These are phyloP conservation scores for Mormyrus iriodes DNA, from an alignment of 2,113 vertebrate genomes.

Conservation along the genomic window DNA sequence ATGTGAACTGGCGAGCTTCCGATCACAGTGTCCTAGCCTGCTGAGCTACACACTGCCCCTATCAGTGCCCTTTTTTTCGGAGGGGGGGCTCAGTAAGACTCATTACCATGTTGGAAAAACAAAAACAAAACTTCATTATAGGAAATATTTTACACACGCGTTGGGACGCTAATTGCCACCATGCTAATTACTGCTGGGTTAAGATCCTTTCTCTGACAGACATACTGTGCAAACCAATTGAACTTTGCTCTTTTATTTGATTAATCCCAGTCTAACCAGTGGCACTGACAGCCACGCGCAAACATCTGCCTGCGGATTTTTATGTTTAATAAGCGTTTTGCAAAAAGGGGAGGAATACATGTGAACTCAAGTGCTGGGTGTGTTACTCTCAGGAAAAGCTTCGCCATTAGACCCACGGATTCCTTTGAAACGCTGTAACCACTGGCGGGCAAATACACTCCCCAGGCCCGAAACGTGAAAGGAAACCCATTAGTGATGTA, in stretches of 20 bases:
- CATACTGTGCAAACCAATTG: not conserved
- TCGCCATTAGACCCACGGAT: not conserved
- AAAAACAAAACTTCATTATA: not conserved
- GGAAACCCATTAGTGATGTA: not conserved
- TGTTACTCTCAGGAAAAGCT: not conserved
- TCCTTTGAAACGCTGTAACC: not conserved
- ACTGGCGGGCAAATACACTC: not conserved
- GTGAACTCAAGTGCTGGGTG: not conserved
- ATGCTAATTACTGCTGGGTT: not conserved
- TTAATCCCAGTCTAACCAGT: not conserved
- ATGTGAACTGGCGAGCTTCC: not conserved
- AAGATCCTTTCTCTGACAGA: not conserved
- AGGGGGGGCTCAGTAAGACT: not conserved
- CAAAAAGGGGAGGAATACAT: not conserved
- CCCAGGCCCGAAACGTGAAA: not conserved
- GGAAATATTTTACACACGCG: not conserved
- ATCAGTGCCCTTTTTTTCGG: not conserved
- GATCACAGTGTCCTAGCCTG: not conserved
- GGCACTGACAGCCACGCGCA: not conserved
- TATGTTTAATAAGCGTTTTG: not conserved
- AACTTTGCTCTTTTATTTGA: not conserved
- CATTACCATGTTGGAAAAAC: not conserved
- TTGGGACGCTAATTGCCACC: not conserved
- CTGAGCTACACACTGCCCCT: not conserved
- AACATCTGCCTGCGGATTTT: not conserved